These are phyloP conservation scores for Chrysaora quinquecirrha DNA, from an alignment of 30 jellyfish, hydroid and myxozoan genomes.

Conservation along the genomic window DNA sequence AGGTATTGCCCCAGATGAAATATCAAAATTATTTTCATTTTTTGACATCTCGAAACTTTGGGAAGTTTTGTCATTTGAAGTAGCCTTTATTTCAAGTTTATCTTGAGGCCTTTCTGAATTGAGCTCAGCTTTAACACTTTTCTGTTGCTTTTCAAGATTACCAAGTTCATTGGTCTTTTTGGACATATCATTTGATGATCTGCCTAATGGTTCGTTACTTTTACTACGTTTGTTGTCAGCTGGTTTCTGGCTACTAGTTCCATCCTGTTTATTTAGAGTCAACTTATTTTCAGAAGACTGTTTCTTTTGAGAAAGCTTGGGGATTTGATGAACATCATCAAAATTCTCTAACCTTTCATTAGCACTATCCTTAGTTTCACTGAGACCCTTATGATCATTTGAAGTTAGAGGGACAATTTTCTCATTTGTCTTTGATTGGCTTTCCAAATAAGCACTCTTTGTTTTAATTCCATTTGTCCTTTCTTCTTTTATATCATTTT, in stretches of 20 bases:
- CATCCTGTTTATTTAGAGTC: background rate
- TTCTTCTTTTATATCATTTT: slow-evolving; percentile 22
- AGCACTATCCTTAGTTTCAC: too few species aligned
- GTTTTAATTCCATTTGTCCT: background rate
- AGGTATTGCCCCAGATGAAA: background rate
- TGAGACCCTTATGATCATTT: too few species aligned
- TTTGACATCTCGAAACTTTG: background rate
- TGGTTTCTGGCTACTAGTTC: background rate
- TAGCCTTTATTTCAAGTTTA: background rate
- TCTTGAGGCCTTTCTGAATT: too few species aligned
- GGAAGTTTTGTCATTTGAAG: background rate
- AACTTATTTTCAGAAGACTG: background rate
- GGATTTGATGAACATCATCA: background rate
- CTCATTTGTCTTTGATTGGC: background rate
- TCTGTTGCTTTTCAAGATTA: too few species aligned
- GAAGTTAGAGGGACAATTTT: too few species aligned
- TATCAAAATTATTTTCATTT: background rate
- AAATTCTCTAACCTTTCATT: background rate
- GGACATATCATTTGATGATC: too few species aligned
- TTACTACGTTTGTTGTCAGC: background rate
- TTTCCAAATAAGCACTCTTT: background rate
- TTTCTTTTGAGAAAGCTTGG: background rate
- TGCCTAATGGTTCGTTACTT: background rate
- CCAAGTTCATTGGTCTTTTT: too few species aligned
- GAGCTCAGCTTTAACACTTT: too few species aligned